Evolutionary conservation across 2,797 vertebrate species (phyloP), one percentile per base, ranked within the genome.

Genomic region (Halcyon badia): DNA sequence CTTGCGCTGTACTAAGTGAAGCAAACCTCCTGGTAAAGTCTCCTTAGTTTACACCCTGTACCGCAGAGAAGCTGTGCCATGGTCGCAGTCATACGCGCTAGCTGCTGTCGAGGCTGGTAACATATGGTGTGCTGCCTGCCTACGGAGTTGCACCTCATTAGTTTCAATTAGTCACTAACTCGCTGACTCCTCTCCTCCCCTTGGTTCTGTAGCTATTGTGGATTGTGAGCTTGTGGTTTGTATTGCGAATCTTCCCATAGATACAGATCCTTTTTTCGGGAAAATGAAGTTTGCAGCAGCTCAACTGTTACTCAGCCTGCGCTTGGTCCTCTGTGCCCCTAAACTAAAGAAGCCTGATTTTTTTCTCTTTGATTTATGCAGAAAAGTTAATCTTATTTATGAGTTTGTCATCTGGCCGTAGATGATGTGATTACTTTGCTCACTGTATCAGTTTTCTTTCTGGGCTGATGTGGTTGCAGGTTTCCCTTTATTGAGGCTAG

Each of bases 61-160:
- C 1, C 0, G 1, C 39, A 31, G 61, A n/a, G 56, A 21, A 71
- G 3, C 78, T 41, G 16, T 73, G 76, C 80, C 0, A 0, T 14
- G 35, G 57, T 5, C 41, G 49, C 26, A 9, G n/a, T 57, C 25
- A 1, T 11, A 3, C 0, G 0, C n/a, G 5, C 51, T 14, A 39
- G 3, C 57, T 88, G 52, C 83, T 69, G 37, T 9, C 0, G 2
- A 48, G 22, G 51, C 75, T 6, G 18, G 60, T 41, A 89, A 72
- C 65, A 18, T 25, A 2, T 60, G 85, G 57, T 69, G 2, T 52
- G 52, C 68, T 87, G 89, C 68, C 56, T 88, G 68, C 33, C 26
- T 49, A 17, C 41, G 9, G 70, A 58, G 57, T 6, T 86, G 61
- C 9, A 49, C 44, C 56, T 90, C 61, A 1, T 2, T 41, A 37